A percentile compares a stretch with the other conserved stretches of the same genome.
Evolutionary conservation across 2,888 invertebrate genomes (phyloP).

Genomic region (Troglohyphantes excavatus): DNA sequence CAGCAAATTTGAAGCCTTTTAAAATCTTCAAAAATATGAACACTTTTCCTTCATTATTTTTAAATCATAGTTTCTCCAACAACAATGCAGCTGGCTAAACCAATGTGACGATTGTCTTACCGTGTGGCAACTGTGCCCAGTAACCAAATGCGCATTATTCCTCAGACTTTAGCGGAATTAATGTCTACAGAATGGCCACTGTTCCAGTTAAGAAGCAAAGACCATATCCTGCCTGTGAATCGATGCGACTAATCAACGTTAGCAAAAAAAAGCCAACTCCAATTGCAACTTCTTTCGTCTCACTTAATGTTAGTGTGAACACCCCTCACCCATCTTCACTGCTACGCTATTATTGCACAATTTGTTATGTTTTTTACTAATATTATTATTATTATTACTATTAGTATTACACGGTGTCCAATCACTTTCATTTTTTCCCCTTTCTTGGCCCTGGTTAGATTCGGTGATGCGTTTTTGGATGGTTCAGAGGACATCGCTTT

Average conservation of each 20-base stretch:
- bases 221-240: constrained; percentile 21
- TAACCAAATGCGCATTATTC: not conserved
- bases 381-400: constrained; percentile 45
- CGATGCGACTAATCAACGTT: constrained; percentile 54
- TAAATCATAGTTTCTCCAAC: no score
- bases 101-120: no score
- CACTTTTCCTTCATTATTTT: no score
- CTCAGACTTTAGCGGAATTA: not conserved
- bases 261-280: constrained; percentile 33
- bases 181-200: not conserved
- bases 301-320: constrained; percentile 40
- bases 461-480: constrained; percentile 60
- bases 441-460: constrained; percentile 48
- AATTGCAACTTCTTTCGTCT: constrained; percentile 61
- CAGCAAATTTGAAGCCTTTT: no score
- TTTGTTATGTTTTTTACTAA: constrained; percentile 35
- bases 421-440: constrained; percentile 63
- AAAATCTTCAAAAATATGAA: no score
- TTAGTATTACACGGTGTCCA: constrained; percentile 65
- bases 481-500: constrained; percentile 63
- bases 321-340: constrained; percentile 26
- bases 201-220: constrained; percentile 14
- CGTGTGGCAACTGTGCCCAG: no score
- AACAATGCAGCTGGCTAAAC: no score
- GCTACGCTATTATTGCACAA: constrained; percentile 52